Evolutionary conservation across 2,888 invertebrate species (phyloP).

Genomic region (Lamproptera curius): DNA sequence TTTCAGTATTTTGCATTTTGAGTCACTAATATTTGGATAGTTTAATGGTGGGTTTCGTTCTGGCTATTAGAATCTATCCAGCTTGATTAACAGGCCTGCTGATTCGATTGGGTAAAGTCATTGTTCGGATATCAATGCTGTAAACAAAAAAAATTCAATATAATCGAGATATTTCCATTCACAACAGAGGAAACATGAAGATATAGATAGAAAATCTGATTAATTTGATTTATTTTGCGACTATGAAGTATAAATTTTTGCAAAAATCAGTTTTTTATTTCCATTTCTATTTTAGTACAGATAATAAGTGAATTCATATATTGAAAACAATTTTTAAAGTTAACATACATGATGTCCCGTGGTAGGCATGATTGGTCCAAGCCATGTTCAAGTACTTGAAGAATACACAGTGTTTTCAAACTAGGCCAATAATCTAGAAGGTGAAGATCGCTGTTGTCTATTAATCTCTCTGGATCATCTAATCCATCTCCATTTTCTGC

Average conservation of each 20-base stretch:
- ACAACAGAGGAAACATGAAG: too few species aligned
- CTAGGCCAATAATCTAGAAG: constrained; percentile 88
- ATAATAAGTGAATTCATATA: too few species aligned
- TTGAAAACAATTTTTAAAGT: constrained; percentile 1
- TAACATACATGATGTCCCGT: constrained; percentile 78
- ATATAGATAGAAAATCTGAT: too few species aligned
- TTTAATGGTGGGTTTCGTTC: constrained; percentile 13
- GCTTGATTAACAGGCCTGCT: constrained; percentile 71
- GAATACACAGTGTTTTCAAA: constrained; percentile 84
- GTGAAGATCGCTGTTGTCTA: constrained; percentile 91
- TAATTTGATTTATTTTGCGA: too few species aligned
- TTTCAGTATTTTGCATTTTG: too few species aligned
- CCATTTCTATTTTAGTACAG: too few species aligned
- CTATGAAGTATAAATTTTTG: too few species aligned
- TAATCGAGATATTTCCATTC: too few species aligned
- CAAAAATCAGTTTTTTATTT: too few species aligned
- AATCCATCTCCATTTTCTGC: constrained; percentile 35
- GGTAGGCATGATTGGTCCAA: constrained; percentile 82
- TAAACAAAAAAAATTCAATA: too few species aligned
- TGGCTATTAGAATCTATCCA: constrained; percentile 38
- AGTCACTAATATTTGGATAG: background rate
- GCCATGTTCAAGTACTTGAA: constrained; percentile 81
- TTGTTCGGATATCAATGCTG: constrained; percentile 82
- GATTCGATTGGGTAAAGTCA: constrained; percentile 85
- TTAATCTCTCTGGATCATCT: constrained; percentile 70